Evolutionary conservation across 2,797 vertebrate species (phyloP), one percentile per base, ranked within the genome.

Genomic region (Arremon aurantiirostris): DNA sequence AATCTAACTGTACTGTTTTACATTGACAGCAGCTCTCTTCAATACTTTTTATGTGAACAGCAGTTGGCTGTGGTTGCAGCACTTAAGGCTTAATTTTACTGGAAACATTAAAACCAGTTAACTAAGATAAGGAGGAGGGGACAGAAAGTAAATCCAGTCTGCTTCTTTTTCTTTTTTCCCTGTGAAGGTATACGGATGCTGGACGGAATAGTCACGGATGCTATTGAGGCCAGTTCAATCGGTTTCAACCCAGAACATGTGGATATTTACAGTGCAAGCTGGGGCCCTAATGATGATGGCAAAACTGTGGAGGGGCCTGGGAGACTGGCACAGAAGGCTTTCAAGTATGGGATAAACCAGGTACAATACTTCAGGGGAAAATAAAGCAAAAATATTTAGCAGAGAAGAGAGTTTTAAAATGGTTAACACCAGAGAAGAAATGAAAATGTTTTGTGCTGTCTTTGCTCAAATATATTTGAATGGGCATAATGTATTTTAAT

Each of bases 231-330:
- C 72, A 99, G 99, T 94, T 99, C 99, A 12, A 99, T 99, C 9
- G 99, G 99, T 55, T 99, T 99, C 97, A 99, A 98, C 84, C 99
- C 99, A 4, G 98, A 99, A 55, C 99, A 99, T 0, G 99, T 99
- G 96, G 98, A 99, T 95, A 99, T 99, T 97, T 99, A 99, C 97
- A 99, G 99, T 41, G 99, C 99, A 53, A 99, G 99, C 96, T 99
- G 99, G 99, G 99, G 99, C 37, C 99, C 99, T 49, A 99, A 99
- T 3, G 99, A 99, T 32, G 99, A 99, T 6, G 99, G 99, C 11
- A 99, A 99, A 98, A 99, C 99, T 0, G 99, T 99, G 81, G 99
- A 99, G 93, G 99, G 99, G 5, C 99, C 99, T 0, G 99, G 99
- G 2, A 98, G 99, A 30, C 97, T 99, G 84, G 99, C 99, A 30